Evolutionary conservation across 2,797 vertebrate genomes (phyloP).

Genomic region (Cryptoprocta ferox): DNA sequence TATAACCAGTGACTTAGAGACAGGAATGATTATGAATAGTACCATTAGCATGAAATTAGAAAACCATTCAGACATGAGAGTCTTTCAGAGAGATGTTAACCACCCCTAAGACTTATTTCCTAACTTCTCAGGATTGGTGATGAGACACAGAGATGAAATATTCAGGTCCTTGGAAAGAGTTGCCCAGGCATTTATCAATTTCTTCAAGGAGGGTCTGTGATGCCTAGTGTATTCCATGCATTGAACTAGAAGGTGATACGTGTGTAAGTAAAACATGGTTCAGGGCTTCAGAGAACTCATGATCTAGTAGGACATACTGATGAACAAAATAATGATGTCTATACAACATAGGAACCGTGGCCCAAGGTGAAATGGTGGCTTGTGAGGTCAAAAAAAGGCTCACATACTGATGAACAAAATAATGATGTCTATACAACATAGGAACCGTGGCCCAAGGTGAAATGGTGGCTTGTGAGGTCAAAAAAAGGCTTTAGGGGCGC

Average conservation of each 20-base stretch:
- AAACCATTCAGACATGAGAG: constrained; percentile 44
- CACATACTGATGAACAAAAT: too few species aligned
- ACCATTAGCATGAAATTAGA: constrained; percentile 61
- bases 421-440: too few species aligned
- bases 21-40: constrained; percentile 17
- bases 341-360: background rate
- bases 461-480: too few species aligned
- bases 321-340: background rate
- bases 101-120: background rate
- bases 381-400: background rate
- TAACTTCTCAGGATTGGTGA: background rate
- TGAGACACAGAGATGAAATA: background rate
- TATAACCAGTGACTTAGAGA: constrained; percentile 23
- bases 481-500: too few species aligned
- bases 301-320: background rate
- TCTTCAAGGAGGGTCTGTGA: background rate
- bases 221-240: background rate
- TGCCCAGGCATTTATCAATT: background rate
- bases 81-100: constrained; percentile 36
- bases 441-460: too few species aligned
- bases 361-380: background rate
- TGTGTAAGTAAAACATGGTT: background rate
- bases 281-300: background rate
- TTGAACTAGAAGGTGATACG: background rate
- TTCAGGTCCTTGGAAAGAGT: background rate